Conservation (phyloP, 2,113 vertebrate genomes). For the Phrynosoma blainvillii region DNA sequence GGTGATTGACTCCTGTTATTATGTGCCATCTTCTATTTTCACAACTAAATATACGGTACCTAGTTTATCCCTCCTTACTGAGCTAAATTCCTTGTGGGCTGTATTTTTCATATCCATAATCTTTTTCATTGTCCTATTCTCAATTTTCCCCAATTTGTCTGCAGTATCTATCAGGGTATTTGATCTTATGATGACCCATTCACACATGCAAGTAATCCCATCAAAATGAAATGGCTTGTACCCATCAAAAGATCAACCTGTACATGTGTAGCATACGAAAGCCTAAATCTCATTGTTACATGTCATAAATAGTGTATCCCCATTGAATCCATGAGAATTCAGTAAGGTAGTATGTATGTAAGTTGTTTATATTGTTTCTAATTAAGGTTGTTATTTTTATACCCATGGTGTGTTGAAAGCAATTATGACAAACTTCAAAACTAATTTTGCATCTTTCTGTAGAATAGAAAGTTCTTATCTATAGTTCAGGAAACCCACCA, state of each 20-base stretch:
- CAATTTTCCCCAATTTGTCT: neutral
- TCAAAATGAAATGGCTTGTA: neutral
- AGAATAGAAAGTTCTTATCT: neutral
- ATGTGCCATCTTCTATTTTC: neutral
- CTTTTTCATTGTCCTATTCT: neutral
- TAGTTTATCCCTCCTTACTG: too few species aligned
- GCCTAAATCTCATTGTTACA: neutral
- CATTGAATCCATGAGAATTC: neutral
- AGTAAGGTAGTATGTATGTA: neutral
- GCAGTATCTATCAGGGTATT: too few species aligned
- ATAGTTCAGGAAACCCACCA: constrained; percentile 43
- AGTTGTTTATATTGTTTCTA: neutral
- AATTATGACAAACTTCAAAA: neutral
- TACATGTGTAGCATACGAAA: neutral
- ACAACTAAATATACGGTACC: too few species aligned
- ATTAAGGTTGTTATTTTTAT: neutral
- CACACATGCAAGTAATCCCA: neutral
- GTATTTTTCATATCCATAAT: neutral
- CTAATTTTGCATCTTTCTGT: neutral
- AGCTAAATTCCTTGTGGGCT: neutral
- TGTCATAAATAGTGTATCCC: neutral
- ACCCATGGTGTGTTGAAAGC: neutral
- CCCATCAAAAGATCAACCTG: neutral
- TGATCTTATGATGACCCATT: too few species aligned
- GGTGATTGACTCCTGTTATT: neutral